A percentile compares a stretch with the other conserved stretches of the same genome.
These are phyloP conservation scores for Limonius californicus DNA, from an alignment of 1,140 invertebrate species.

Conservation along the genomic window DNA sequence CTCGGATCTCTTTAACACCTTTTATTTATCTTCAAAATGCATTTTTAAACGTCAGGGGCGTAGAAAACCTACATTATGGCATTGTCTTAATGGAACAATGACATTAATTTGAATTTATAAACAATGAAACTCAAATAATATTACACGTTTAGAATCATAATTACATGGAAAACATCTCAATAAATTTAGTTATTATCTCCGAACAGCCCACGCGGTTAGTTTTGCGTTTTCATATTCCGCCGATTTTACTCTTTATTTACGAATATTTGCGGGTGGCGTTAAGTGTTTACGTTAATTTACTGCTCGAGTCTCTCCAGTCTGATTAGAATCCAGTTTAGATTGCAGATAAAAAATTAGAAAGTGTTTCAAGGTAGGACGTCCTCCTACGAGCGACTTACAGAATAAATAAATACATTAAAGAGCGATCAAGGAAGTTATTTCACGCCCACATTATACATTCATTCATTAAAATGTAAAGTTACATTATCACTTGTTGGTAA, in stretches of 20 bases:
- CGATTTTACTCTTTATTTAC: no score
- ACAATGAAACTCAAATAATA: constrained; percentile 20
- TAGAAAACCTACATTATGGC: background rate
- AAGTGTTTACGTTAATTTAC: no score
- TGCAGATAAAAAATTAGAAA: constrained; percentile 12
- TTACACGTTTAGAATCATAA: constrained; percentile 24
- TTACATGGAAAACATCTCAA: constrained; percentile 22
- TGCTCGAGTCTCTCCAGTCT: no score
- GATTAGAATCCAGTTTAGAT: constrained; percentile 14
- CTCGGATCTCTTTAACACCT: no score
- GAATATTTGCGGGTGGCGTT: no score
- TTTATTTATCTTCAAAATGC: no score
- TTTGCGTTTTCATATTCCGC: constrained; percentile 19
- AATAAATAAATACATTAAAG: constrained; percentile 20
- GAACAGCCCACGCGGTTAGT: constrained; percentile 10
- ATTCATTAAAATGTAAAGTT: no score
- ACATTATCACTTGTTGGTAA: no score
- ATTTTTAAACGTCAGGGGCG: no score
- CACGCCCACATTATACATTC: constrained; percentile 10
- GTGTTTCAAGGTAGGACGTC: constrained; percentile 15
- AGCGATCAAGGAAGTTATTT: constrained; percentile 19
- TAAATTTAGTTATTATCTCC: constrained; percentile 25
- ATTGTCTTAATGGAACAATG: constrained; percentile 31
- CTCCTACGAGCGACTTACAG: constrained; percentile 16
- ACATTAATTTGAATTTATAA: constrained; percentile 30